Conservation (phyloP, 2,797 vertebrate species). For the Euphonia xanthogaster region DNA sequence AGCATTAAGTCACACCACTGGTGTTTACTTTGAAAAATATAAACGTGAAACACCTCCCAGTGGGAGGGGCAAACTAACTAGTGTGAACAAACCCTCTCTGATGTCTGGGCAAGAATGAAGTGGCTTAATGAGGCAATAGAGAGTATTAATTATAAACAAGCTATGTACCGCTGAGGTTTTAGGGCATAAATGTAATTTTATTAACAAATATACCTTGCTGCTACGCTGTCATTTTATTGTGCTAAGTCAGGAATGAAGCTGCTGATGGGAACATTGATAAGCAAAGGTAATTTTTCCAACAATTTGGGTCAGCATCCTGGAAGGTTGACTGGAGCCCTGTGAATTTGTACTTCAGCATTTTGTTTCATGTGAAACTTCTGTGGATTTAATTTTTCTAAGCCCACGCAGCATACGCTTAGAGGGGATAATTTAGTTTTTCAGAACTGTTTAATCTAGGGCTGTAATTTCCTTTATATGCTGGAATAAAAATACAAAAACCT, state of each 20-base stretch:
- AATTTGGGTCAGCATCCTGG: not conserved
- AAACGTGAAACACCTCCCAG: not conserved
- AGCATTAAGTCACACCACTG: not conserved
- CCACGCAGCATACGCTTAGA: not conserved
- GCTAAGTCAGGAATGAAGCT: not conserved
- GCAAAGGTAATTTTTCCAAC: not conserved
- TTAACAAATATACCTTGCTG: not conserved
- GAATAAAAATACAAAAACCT: not conserved
- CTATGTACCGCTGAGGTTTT: not conserved
- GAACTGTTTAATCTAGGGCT: not conserved
- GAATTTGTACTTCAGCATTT: not conserved
- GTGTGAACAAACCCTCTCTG: not conserved
- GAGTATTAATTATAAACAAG: not conserved
- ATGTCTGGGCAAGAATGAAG: not conserved
- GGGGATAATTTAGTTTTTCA: not conserved
- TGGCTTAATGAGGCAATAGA: not conserved
- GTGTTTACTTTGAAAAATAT: slow-evolving; percentile 5
- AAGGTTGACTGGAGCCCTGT: not conserved
- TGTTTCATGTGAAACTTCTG: not conserved
- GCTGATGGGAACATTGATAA: not conserved
- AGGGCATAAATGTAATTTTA: not conserved
- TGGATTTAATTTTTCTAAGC: not conserved
- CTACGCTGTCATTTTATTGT: not conserved
- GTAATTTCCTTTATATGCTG: not conserved
- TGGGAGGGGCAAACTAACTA: not conserved